These are phyloP conservation scores for Xanthorhoe designata DNA, from an alignment of 2,888 invertebrate species.

Conservation along the genomic window DNA sequence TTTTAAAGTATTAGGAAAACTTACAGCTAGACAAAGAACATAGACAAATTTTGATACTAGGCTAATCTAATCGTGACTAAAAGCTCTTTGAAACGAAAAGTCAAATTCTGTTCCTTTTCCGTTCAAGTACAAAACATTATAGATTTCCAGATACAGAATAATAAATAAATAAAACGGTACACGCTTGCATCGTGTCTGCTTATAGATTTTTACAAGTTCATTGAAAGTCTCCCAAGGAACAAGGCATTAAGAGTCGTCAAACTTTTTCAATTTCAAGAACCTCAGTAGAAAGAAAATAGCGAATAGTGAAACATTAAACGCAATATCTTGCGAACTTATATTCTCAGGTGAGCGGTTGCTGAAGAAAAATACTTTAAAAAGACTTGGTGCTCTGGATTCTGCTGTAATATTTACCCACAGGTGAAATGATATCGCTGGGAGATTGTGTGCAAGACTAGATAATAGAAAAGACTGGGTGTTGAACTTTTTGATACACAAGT, in stretches of 20 bases:
- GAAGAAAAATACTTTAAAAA: background rate
- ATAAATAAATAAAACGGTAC: background rate
- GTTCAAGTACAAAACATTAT: too few relatives aligned
- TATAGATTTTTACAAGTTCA: slow-evolving; percentile 16
- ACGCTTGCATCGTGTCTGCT: background rate
- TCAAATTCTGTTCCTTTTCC: too few relatives aligned
- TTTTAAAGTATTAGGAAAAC: too few relatives aligned
- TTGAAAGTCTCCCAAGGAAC: slow-evolving; percentile 29
- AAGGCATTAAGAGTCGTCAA: slow-evolving; percentile 42
- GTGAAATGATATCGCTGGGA: background rate
- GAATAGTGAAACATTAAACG: slow-evolving; percentile 29
- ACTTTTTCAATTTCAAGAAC: slow-evolving; percentile 54
- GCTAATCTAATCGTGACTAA: too few relatives aligned
- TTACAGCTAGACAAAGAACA: too few relatives aligned
- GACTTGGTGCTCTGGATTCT: background rate
- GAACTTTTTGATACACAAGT: background rate
- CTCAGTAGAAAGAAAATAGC: slow-evolving; percentile 40
- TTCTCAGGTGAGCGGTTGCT: slow-evolving; percentile 21
- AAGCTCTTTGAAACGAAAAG: too few relatives aligned
- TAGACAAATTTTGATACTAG: too few relatives aligned
- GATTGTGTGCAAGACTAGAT: background rate
- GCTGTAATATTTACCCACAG: slow-evolving; percentile 4
- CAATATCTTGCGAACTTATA: slow-evolving; percentile 32
- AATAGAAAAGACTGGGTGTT: background rate
- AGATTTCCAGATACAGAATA: background rate